Percentiles rank a stretch among this genome's conserved stretches.
Conservation (phyloP, 1,140 invertebrate genomes). For the Diplogasteroides magnus region DNA sequence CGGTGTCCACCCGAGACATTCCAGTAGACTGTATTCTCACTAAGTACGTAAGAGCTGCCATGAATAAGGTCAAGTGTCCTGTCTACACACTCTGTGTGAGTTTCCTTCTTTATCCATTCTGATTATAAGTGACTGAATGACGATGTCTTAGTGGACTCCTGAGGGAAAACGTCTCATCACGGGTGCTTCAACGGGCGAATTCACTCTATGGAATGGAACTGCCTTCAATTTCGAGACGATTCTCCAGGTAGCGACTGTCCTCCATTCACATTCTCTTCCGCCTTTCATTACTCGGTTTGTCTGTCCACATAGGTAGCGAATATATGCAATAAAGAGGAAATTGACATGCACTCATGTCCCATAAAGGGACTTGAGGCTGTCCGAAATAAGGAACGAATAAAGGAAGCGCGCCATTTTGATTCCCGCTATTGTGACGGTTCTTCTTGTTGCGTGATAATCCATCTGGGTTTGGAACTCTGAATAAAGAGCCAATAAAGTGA, state of each 20-base stretch:
- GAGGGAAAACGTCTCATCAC: conserved; percentile 94
- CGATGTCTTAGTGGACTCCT: conserved; percentile 76
- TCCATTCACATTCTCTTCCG: too few relatives aligned
- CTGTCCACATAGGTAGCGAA: too few relatives aligned
- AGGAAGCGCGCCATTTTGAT: neutral
- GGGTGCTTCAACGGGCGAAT: conserved; percentile 96
- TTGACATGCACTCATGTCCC: too few relatives aligned
- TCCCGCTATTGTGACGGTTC: too few relatives aligned
- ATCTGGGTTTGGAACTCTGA: neutral
- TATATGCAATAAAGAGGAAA: too few relatives aligned
- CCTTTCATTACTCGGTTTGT: too few relatives aligned
- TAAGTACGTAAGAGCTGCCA: conserved; percentile 90
- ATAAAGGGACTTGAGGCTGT: too few relatives aligned
- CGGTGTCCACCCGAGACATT: conserved; percentile 67
- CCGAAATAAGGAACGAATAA: neutral
- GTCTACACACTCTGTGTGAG: conserved; percentile 86
- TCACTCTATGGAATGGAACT: conserved; percentile 98
- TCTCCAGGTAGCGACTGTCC: conserved; percentile 70
- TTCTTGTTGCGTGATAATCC: neutral
- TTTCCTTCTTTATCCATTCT: conserved; percentile 37
- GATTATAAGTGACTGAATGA: neutral
- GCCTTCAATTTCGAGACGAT: conserved; percentile 99
- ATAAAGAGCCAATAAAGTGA: neutral
- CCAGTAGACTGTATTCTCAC: conserved; percentile 95
- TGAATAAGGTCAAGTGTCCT: conserved; percentile 98